A percentile compares a stretch with the other conserved stretches of the same genome.
These are phyloP conservation scores for Theristus sp. DNA, from an alignment of 2,888 invertebrate species.

Conservation along the genomic window DNA sequence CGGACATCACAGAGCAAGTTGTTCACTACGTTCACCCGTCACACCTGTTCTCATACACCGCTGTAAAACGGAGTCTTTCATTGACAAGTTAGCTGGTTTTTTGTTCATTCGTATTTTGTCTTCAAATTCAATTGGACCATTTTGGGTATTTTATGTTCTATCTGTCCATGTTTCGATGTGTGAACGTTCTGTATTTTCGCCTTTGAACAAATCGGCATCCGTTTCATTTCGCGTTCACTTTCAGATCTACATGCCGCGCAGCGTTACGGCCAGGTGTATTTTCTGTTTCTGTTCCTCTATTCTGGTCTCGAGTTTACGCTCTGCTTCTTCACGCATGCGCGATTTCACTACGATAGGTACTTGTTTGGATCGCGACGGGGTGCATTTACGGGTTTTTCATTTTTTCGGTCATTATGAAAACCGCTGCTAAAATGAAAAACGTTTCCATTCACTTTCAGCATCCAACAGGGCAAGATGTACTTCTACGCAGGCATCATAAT, in stretches of 20 bases:
- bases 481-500: slow-evolving; percentile 75
- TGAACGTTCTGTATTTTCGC: no score
- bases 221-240: no score
- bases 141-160: no score
- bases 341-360: slow-evolving; percentile 54
- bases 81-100: no score
- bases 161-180: no score
- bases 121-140: no score
- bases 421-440: background rate
- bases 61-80: no score
- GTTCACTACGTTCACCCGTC: no score
- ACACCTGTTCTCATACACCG: no score
- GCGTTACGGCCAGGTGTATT: slow-evolving; percentile 38
- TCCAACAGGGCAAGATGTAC: slow-evolving; percentile 97
- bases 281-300: slow-evolving; percentile 76
- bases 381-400: slow-evolving; percentile 2
- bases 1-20: no score
- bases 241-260: slow-evolving; percentile 18
- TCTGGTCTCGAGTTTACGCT: slow-evolving; percentile 92
- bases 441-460: slow-evolving; percentile 39
- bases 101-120: no score
- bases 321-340: slow-evolving; percentile 80
- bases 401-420: background rate
- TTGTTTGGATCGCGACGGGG: background rate
- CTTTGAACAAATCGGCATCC: no score